Evolutionary conservation across 2,888 invertebrate genomes (phyloP).

Genomic region (Sphinx pinastri): DNA sequence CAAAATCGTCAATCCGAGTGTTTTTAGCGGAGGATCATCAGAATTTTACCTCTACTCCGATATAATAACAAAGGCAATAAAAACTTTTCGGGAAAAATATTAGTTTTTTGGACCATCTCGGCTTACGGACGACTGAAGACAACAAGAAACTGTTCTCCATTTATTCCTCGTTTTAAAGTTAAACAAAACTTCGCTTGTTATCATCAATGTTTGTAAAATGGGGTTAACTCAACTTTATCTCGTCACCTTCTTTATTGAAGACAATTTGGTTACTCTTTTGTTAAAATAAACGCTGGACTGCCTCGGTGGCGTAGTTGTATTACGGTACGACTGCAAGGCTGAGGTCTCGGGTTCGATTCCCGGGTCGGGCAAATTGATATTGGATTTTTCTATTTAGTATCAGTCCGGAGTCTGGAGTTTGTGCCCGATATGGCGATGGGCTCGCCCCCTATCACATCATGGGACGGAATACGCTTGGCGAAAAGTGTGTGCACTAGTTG

Average conservation of each 20-base stretch:
- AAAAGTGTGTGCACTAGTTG: too few relatives aligned
- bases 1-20: constrained; percentile 40
- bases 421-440: too few relatives aligned
- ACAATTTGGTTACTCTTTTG: not conserved
- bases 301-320: too few relatives aligned
- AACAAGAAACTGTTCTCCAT: constrained; percentile 54
- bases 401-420: too few relatives aligned
- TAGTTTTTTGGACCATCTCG: constrained; percentile 55
- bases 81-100: constrained; percentile 62
- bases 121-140: constrained; percentile 56
- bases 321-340: too few relatives aligned
- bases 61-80: constrained; percentile 64
- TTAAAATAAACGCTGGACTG: too few relatives aligned
- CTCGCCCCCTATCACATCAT: too few relatives aligned
- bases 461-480: too few relatives aligned
- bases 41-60: constrained; percentile 51
- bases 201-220: constrained; percentile 41
- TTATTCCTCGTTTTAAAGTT: constrained; percentile 52
- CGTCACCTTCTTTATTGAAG: not conserved
- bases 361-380: too few relatives aligned
- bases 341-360: too few relatives aligned
- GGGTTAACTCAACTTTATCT: constrained; percentile 28
- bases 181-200: constrained; percentile 48
- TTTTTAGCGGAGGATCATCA: constrained; percentile 52
- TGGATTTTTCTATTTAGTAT: too few relatives aligned